Evolutionary conservation across 1,140 invertebrate species (phyloP), one percentile per base, ranked within the genome.

Genomic region (Aphidius ervi): DNA sequence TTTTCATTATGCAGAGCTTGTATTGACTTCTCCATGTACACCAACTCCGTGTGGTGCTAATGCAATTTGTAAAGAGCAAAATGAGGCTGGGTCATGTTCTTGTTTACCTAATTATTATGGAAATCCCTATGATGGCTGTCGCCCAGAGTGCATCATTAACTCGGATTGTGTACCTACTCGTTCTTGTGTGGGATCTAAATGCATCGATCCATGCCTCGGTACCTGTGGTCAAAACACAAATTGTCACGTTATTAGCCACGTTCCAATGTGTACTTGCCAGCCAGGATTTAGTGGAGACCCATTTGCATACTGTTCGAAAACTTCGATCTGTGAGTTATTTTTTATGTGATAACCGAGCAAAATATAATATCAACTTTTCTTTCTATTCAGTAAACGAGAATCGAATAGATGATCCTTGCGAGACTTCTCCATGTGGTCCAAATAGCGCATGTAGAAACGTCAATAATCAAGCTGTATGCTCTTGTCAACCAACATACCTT

Each of bases 1-100:
- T 16, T 16, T 16, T 16, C 16, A 16, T 9, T 5, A n/a, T 1
- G 4, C 49, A 60, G 16, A 16, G 16, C 16, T 16, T 16, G 16
- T 16, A 16, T 16, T 16, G 16, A 40, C 31, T 6, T 52, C 49
- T 20, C 85, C 89, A 46, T 93, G 90, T 71, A 76, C 85, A 52
- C 88, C 89, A 40, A 87, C 87, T 40, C 90, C 91, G 40, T 94
- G 92, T 74, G 92, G 92, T 53, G 84, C 87, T 10, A 90, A 93
- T 76, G 88, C 90, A 9, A 81, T 88, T 70, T 94, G 92, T 76
- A 83, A 85, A 67, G 78, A 86, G 47, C 81, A 86, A 67, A 84
- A 85, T 48, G 84, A 85, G 60, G 88, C 87, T 61, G 85, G 87
- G 45, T 84, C 87, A 58, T 93, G 91, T 71, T 86, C 87, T 66